phyloP scores from a whole-genome alignment of 2,113 vertebrate species.

The Peromyscus maniculatus region DNA sequence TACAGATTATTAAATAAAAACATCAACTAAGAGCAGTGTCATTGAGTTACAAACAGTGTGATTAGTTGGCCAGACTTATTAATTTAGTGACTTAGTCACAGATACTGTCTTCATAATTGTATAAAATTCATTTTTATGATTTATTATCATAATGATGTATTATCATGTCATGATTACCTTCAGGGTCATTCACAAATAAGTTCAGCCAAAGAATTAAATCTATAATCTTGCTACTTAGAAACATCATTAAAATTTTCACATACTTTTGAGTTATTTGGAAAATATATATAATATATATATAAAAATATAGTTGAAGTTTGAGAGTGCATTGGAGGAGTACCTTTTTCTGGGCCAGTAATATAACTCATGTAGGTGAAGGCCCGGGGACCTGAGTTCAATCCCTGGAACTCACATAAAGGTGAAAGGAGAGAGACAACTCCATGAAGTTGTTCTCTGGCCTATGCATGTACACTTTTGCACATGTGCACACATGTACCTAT shows the following conservation, averaged over 20 bases:
- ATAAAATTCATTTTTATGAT: background rate
- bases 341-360: background rate
- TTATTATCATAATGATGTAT: background rate
- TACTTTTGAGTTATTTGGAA: background rate
- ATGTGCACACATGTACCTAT: background rate
- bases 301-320: background rate
- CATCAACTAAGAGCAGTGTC: background rate
- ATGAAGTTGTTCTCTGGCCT: background rate
- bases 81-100: background rate
- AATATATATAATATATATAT: background rate
- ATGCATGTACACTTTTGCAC: background rate
- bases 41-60: background rate
- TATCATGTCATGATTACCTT: background rate
- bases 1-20: background rate
- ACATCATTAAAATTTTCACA: background rate
- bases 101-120: background rate
- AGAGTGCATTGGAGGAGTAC: background rate
- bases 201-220: background rate
- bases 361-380: background rate
- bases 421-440: background rate
- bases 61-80: background rate
- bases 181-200: background rate
- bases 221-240: background rate
- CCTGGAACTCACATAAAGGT: background rate
- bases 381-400: background rate